Conservation (phyloP, 1,140 invertebrate species). For the Papilio machaon region DNA sequence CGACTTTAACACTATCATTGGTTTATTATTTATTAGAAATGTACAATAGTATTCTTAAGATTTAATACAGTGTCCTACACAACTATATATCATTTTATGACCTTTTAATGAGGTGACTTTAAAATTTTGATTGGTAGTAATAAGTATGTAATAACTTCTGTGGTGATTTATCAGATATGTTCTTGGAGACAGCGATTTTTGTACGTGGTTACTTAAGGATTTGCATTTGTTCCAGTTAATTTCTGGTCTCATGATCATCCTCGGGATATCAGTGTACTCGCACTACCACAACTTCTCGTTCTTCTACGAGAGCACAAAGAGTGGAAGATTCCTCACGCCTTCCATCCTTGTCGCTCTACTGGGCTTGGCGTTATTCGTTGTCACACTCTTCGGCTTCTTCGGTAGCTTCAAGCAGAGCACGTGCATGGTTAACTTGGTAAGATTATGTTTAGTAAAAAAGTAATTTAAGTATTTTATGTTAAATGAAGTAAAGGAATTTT, state of each 20-base stretch:
- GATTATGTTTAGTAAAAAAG: conserved; percentile 48
- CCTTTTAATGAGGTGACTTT: no score
- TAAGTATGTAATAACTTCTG: no score
- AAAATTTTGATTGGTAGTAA: no score
- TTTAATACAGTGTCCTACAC: no score
- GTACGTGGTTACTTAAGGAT: background rate
- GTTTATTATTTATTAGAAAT: no score
- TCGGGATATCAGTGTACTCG: conserved; percentile 88
- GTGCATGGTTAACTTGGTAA: conserved; percentile 91
- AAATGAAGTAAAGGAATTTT: no score
- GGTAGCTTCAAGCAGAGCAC: conserved; percentile 92
- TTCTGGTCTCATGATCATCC: conserved; percentile 87
- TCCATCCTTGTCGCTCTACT: conserved; percentile 88
- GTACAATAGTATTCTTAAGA: no score
- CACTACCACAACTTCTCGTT: conserved; percentile 88
- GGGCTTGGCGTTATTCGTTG: conserved; percentile 88
- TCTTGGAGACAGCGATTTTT: background rate
- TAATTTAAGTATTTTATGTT: no score
- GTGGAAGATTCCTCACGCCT: conserved; percentile 85
- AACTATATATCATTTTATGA: no score
- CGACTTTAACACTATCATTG: no score
- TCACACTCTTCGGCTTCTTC: conserved; percentile 91
- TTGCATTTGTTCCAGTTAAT: conserved; percentile 83
- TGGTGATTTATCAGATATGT: background rate
- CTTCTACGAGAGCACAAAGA: conserved; percentile 83